Evolutionary conservation across 2,113 vertebrate species (phyloP), one percentile per base, ranked within the genome.

Genomic region (Campylomormyrus tamandua): DNA sequence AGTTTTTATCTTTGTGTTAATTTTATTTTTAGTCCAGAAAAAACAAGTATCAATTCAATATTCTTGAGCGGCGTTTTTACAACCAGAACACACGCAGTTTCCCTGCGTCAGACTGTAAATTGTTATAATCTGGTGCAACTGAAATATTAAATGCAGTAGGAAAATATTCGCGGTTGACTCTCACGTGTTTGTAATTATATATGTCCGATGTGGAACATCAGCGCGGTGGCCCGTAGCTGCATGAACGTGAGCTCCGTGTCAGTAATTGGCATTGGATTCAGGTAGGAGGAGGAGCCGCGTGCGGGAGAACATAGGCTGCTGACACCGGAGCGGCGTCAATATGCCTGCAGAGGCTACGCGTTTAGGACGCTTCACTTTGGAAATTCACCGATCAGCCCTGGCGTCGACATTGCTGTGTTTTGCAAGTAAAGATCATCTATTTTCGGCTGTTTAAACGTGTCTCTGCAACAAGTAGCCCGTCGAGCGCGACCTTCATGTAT

Each of bases 261-360:
- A 52, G 10, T 7, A 5, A 7, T 89, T 77, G 13, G 88, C n/a
- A 5, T 6, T 77, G 46, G 66, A n/a, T 77, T 8, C 77, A 83
- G 77, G 77, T 77, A 77, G 66, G 62, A 77, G 88, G 88, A 89
- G 88, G 62, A 48, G 88, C 66, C 11, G 62, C 8, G 39, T 39
- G 13, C 35, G 0, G 24, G 27, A 31, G 58, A 21, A 13, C 66
- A 50, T 15, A 15, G 45, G 15, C 10, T 70, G 56, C 58, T 70
- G 87, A 88, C 62, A 70, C 27, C 77, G n/a, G 10, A 8, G 56
- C 87, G n/a, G 11, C 62, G 66, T 89, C 88, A 49, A 46, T 66
- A 35, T 89, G 62, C 15, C 17, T 49, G 58, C 3, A 31, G n/a
- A 77, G n/a, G 66, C 49, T 17, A 21, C 31, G 31, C 77, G 19